phyloP scores from a whole-genome alignment of 2,797 vertebrate genomes.

The Pipistrellus pygmaeus region DNA sequence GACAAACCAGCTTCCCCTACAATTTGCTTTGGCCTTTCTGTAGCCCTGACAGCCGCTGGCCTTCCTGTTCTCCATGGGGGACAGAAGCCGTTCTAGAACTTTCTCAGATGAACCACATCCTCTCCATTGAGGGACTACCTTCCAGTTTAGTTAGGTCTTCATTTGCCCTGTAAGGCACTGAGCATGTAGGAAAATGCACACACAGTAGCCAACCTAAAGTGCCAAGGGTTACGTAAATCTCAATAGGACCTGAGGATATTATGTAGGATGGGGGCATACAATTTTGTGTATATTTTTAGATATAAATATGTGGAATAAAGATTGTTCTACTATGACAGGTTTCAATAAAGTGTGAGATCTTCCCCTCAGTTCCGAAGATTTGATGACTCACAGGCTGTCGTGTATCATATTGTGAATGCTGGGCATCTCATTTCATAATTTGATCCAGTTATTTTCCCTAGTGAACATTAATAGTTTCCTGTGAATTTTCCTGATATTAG shows the following conservation, averaged over 20 bases:
- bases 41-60: not conserved
- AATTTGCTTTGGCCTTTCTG: not conserved
- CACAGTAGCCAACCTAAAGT: not conserved
- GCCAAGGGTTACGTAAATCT: not conserved
- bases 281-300: not conserved
- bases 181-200: not conserved
- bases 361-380: not conserved
- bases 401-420: not conserved
- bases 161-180: not conserved
- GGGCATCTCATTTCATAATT: conserved; percentile 51
- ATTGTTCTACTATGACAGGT: not conserved
- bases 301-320: not conserved
- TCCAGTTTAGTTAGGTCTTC: not conserved
- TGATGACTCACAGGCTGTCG: not conserved
- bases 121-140: not conserved
- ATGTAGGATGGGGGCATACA: not conserved
- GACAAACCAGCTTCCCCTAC: not conserved
- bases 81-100: not conserved
- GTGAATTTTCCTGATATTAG: conserved; percentile 67
- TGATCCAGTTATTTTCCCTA: conserved; percentile 63
- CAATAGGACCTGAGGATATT: not conserved
- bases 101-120: not conserved
- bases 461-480: conserved; percentile 73
- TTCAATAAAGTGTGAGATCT: conserved; percentile 11
- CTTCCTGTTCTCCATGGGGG: not conserved